Evolutionary conservation across 92 coral and sea anemone genomes (phyloP), one percentile per base, ranked within the genome.

Genomic region (Palythoa heliodiscus): DNA sequence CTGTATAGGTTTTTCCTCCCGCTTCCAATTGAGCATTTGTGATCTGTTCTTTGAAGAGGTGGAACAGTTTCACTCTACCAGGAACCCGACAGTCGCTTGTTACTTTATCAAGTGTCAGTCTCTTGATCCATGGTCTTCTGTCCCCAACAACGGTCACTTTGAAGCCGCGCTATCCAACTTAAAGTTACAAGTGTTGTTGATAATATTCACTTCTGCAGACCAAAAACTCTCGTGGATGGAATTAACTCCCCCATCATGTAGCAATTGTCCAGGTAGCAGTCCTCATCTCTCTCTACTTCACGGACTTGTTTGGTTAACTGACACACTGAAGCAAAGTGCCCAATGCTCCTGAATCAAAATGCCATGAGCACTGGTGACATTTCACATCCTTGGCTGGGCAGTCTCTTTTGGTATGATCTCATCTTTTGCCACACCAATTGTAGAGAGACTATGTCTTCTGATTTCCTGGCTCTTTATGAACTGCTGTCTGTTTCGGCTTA

Each of bases 81-180:
- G 85, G 78, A 15, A 85, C 89, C 68, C 85, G 85, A 83, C 64
- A 86, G 64, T 61, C 89, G 22, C 78, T 86, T 66, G 39, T 86
- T 70, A 86, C 55, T 29, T 71, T 25, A 63, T 86, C 84, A 52
- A 61, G 89, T 20, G 35, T 35, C 22, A 61, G 1, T 8, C 77
- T 69, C 66, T 77, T 67, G 20, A 77, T 22, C 85, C 89, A 86
- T 11, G 85, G 77, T 5, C 78, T 86, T 54, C 68, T 55, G 43
- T 86, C 78, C 13, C 74, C 64, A 2, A 86, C 54, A 25, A 77
- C 84, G 0, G 89, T 86, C 35, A 86, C 88, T 63, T 86, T 75
- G 29, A 84, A 86, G 14, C 84, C 84, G n/a, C n/a, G n/a, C 75
- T 58, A 83, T 86, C 84, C 7, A 86, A 61, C 63, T 86, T 86